These are phyloP conservation scores for Nipponia nippon DNA, from an alignment of 2,113 vertebrate genomes.

Conservation along the genomic window DNA sequence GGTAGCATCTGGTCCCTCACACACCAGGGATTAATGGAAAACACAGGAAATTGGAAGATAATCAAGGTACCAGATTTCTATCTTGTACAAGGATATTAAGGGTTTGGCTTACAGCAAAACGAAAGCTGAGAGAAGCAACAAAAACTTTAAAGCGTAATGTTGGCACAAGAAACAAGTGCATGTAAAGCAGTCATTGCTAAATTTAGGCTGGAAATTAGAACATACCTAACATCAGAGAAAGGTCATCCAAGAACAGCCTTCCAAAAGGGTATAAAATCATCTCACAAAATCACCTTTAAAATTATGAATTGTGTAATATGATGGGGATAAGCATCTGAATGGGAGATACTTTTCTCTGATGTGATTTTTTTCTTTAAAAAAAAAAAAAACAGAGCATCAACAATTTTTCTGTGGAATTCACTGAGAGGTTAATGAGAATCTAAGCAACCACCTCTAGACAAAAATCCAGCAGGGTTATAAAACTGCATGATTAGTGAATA, in stretches of 20 bases:
- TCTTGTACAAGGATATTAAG: background rate
- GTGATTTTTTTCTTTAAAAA: background rate
- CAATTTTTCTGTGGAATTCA: background rate
- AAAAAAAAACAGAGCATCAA: background rate
- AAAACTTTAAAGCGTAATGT: background rate
- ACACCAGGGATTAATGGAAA: background rate
- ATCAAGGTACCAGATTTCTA: background rate
- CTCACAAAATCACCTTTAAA: background rate
- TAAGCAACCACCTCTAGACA: background rate
- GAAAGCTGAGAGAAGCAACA: background rate
- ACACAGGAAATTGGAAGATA: background rate
- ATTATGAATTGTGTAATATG: background rate
- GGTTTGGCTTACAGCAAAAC: background rate
- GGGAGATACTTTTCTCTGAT: background rate
- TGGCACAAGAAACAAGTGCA: background rate
- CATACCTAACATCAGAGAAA: background rate
- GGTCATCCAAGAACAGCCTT: background rate
- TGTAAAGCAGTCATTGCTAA: background rate
- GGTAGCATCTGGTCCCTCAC: background rate
- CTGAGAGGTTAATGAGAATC: background rate
- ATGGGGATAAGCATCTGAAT: background rate
- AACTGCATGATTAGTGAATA: background rate
- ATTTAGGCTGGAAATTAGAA: background rate
- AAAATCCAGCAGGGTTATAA: background rate
- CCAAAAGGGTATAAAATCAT: background rate